These are phyloP conservation scores for Chrysemys picta DNA, from an alignment of 2,113 vertebrate species.

Conservation along the genomic window DNA sequence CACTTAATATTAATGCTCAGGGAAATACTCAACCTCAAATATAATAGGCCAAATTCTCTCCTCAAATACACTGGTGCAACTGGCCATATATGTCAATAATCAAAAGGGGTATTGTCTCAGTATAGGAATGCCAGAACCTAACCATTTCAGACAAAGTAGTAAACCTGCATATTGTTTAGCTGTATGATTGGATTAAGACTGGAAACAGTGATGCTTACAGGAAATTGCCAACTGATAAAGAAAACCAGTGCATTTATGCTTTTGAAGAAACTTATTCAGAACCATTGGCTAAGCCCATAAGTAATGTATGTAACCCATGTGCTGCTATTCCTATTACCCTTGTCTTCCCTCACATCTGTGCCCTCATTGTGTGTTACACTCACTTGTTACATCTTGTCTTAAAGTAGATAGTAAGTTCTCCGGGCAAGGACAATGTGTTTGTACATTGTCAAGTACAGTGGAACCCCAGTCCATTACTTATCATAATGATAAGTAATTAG, in stretches of 20 bases:
- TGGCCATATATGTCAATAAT: background rate
- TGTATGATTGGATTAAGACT: background rate
- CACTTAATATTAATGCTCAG: slow-evolving; percentile 53
- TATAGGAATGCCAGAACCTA: background rate
- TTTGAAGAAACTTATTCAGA: background rate
- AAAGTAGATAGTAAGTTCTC: background rate
- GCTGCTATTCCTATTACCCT: background rate
- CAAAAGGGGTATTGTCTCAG: background rate
- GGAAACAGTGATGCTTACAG: background rate
- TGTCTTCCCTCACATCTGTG: background rate
- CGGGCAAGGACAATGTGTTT: too few relatives aligned
- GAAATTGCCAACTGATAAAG: background rate
- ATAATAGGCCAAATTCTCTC: slow-evolving; percentile 21
- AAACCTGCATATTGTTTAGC: background rate
- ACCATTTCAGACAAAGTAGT: background rate
- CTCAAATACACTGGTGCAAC: background rate
- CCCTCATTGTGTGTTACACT: background rate
- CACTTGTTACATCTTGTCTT: background rate
- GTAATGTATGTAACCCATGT: background rate
- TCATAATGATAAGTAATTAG: background rate
- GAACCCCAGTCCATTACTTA: background rate
- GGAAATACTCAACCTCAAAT: slow-evolving; percentile 24
- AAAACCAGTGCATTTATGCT: background rate
- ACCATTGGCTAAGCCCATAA: background rate
- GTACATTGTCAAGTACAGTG: background rate